Evolutionary conservation across 92 coral and sea anemone species (phyloP).

Genomic region (Nematostella vectensis): DNA sequence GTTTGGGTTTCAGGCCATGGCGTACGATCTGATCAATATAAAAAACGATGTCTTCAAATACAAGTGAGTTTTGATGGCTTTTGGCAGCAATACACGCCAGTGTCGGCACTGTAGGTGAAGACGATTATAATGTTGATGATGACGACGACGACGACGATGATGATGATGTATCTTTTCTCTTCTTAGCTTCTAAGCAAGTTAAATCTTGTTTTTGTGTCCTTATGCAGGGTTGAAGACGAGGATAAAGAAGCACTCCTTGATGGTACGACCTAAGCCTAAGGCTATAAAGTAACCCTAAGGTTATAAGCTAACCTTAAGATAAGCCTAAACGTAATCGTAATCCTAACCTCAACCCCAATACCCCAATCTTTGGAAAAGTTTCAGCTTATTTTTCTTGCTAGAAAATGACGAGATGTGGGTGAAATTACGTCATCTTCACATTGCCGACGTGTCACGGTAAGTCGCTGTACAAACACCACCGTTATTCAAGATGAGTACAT

Average conservation of each 20-base stretch:
- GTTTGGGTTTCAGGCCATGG: constrained; percentile 97
- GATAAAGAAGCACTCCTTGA: constrained; percentile 80
- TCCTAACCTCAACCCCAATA: too few relatives aligned
- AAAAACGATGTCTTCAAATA: constrained; percentile 75
- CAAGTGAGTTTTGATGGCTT: constrained; percentile 67
- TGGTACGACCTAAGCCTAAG: too few relatives aligned
- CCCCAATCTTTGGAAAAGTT: too few relatives aligned
- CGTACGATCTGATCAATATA: constrained; percentile 81
- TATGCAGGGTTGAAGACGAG: constrained; percentile 29
- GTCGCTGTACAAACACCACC: too few relatives aligned
- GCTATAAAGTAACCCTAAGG: too few relatives aligned
- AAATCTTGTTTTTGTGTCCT: constrained; percentile 39
- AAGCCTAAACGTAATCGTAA: too few relatives aligned
- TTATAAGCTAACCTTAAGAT: too few relatives aligned
- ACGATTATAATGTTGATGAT: constrained; percentile 29
- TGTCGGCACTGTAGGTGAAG: constrained; percentile 10
- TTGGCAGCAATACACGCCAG: too few relatives aligned
- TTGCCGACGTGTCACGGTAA: constrained; percentile 94
- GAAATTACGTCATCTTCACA: constrained; percentile 82
- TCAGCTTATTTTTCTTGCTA: too few relatives aligned
- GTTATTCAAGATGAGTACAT: too few relatives aligned
- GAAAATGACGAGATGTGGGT: constrained; percentile 95
- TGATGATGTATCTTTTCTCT: not conserved
- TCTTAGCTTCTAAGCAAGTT: constrained; percentile 13
- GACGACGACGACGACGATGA: not conserved